These are phyloP conservation scores for Corapipo altera DNA, from an alignment of 2,113 vertebrate species.

Conservation along the genomic window DNA sequence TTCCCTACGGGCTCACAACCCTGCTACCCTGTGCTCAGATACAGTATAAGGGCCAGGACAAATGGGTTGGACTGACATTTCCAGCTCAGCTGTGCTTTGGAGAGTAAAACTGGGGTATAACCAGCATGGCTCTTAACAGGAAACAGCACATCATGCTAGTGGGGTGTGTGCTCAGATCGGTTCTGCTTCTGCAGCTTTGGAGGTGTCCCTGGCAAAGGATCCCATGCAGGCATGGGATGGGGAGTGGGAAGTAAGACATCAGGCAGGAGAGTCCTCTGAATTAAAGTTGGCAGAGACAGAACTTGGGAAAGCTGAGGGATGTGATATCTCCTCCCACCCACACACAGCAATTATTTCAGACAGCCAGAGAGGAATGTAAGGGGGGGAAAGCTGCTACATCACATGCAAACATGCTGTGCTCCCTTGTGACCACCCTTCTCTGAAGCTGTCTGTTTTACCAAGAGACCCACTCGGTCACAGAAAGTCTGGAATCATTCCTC, in stretches of 20 bases:
- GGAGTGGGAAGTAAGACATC: not conserved
- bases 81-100: not conserved
- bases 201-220: not conserved
- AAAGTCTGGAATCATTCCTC: not conserved
- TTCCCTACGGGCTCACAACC: not conserved
- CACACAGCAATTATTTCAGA: not conserved
- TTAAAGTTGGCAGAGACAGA: not conserved
- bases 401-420: not conserved
- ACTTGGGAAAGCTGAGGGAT: not conserved
- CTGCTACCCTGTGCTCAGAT: not conserved
- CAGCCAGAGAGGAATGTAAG: not conserved
- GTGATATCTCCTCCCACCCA: not conserved
- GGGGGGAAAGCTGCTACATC: too few relatives aligned
- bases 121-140: not conserved
- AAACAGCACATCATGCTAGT: not conserved
- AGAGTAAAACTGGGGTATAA: not conserved
- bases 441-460: not conserved
- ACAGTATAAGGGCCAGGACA: not conserved
- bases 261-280: not conserved
- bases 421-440: not conserved
- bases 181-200: not conserved
- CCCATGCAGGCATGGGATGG: not conserved
- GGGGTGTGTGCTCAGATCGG: not conserved
- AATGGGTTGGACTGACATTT: not conserved
- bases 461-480: not conserved